Conservation (phyloP, 2,113 vertebrate genomes). For the Pimephales promelas region DNA sequence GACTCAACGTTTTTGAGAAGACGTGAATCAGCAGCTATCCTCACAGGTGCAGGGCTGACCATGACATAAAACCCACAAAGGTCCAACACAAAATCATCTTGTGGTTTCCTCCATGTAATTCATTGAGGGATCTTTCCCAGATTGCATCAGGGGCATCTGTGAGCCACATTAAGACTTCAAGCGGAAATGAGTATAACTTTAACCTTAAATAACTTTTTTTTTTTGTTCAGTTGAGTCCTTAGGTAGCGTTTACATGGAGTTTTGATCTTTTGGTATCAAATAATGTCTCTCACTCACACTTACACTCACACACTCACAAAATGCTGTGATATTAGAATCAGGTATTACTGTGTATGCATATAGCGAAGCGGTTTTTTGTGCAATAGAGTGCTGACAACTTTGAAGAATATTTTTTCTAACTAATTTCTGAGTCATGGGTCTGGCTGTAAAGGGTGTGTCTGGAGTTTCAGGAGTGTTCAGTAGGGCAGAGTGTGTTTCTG, state of each 20-base stretch:
- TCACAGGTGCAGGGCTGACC: slow-evolving; percentile 26
- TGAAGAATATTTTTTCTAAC: slow-evolving; percentile 18
- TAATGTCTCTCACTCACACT: background rate
- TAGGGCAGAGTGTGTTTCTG: background rate
- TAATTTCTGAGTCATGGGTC: slow-evolving; percentile 34
- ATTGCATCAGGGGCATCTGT: slow-evolving; percentile 51
- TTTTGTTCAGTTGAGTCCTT: background rate
- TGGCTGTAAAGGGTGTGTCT: slow-evolving; percentile 41
- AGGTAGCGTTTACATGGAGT: background rate
- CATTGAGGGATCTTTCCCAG: slow-evolving; percentile 43
- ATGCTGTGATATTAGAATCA: background rate
- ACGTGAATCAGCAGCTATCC: slow-evolving; percentile 40
- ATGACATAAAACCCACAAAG: background rate
- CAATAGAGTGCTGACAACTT: background rate
- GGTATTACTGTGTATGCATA: background rate
- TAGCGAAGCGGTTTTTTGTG: background rate
- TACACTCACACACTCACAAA: background rate
- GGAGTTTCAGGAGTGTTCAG: slow-evolving; percentile 34
- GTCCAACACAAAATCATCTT: background rate
- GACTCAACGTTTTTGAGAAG: slow-evolving; percentile 30
- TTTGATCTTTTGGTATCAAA: background rate
- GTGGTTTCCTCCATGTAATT: slow-evolving; percentile 37
- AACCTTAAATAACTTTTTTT: background rate
- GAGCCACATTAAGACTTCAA: background rate
- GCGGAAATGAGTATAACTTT: background rate